Base-by-base conservation (phyloP, 2,888 invertebrate species). In the Heliconius erato region DNA sequence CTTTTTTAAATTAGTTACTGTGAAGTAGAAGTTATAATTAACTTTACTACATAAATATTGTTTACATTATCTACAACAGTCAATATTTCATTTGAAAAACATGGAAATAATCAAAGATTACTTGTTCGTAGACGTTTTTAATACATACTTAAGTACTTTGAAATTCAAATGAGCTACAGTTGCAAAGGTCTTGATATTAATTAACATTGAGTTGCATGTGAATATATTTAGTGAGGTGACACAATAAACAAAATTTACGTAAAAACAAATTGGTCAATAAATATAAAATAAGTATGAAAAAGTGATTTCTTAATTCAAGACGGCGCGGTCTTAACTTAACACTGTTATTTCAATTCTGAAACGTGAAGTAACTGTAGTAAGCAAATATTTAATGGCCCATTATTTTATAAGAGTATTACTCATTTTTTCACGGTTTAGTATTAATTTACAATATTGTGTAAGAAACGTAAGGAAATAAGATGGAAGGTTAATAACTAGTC, bases 391-490 rank as follows among this genome's bases (percentile, higher is more conserved):
- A 80, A 80, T 80, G 74, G 59, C 16, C 74, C 83, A 74, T 69
- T 32, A 11, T 79, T 79, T 72, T 74, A 80, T 79, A 84, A 54
- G 19, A 82, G 77, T 54, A 76, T 78, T 79, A 44, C 59, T 26
- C 72, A 82, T 32, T 82, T 74, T 80, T 80, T n/a, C n/a, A 82
- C 78, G 68, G 65, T 67, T 78, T 69, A 71, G 79, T 67, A 59
- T 81, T 72, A 59, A 82, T 69, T 59, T n/a, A 80, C 54, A 44
- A 49, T 32, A 72, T 84, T 84, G 76, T 81, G 77, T 84, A 84
- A 81, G 78, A 78, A 40, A 71, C 54, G 16, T 79, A 80, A 82
- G 84, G 80, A 82, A 82, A 84, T 84, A 40, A 79, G 79, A 65
- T 32, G 71, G 28, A 84, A 82, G 80, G 82, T 78, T 80, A n/a